These are phyloP conservation scores for Drosophila orena DNA, from an alignment of 1,140 invertebrate species.

Conservation along the genomic window DNA sequence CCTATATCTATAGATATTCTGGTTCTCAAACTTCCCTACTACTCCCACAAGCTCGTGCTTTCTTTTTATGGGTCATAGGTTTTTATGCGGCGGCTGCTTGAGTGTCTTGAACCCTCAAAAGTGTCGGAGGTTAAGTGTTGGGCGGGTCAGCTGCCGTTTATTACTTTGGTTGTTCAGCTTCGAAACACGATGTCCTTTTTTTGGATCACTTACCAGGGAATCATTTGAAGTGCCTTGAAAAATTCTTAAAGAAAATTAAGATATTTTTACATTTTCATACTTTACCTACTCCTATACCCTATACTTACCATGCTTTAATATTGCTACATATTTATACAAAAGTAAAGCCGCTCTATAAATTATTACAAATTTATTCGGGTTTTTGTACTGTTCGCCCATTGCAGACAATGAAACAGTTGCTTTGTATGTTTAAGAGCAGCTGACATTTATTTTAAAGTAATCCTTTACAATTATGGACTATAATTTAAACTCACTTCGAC, in stretches of 20 bases:
- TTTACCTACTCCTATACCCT: too few relatives aligned
- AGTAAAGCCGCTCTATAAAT: background rate
- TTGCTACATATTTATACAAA: too few relatives aligned
- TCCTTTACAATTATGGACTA: slow-evolving; percentile 17
- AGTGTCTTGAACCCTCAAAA: slow-evolving; percentile 31
- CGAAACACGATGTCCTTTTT: slow-evolving; percentile 5
- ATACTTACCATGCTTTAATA: too few relatives aligned
- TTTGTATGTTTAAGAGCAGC: background rate
- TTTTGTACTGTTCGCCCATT: background rate
- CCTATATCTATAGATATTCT: background rate
- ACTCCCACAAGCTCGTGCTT: slow-evolving; percentile 5
- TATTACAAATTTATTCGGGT: slow-evolving; percentile 26
- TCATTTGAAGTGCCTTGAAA: background rate
- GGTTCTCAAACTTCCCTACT: slow-evolving; percentile 6
- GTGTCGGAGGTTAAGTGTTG: slow-evolving; percentile 47
- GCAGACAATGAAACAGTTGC: background rate
- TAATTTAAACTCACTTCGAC: background rate
- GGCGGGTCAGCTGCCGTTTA: slow-evolving; percentile 41
- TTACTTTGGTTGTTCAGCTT: slow-evolving; percentile 4
- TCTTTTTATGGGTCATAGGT: slow-evolving; percentile 43
- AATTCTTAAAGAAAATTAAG: background rate
- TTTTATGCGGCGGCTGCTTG: slow-evolving; percentile 35
- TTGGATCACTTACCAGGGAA: background rate
- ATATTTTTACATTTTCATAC: too few relatives aligned
- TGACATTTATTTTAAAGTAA: slow-evolving; percentile 9